A percentile compares a stretch with the other conserved stretches of the same genome.
Evolutionary conservation across 2,113 vertebrate genomes (phyloP).

Genomic region (Phrynosoma platyrhinos): DNA sequence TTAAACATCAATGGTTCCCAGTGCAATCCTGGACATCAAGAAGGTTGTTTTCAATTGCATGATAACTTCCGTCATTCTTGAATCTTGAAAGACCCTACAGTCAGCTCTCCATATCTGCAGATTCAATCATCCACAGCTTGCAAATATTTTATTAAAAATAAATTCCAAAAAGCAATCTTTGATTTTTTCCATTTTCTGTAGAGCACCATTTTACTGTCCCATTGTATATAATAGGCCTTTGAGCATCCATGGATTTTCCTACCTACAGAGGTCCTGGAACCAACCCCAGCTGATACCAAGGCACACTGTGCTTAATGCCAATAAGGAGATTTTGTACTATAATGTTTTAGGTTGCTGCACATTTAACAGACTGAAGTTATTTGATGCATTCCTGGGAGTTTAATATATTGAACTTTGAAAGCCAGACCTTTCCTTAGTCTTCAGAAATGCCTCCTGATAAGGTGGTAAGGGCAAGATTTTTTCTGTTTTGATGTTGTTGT

Average conservation of each 20-base stretch:
- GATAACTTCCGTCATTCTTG: not conserved
- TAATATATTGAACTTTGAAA: not conserved
- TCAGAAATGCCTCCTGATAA: too few species aligned
- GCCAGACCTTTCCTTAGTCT: not conserved
- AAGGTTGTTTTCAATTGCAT: not conserved
- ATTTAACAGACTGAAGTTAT: not conserved
- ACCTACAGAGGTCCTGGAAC: too few species aligned
- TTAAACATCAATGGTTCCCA: not conserved
- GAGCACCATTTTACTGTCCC: too few species aligned
- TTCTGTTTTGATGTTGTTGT: not conserved
- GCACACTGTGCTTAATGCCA: not conserved
- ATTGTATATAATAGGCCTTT: too few species aligned
- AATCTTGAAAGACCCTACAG: not conserved
- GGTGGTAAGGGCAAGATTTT: not conserved
- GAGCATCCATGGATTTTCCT: too few species aligned
- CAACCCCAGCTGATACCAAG: too few species aligned
- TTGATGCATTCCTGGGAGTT: too few species aligned
- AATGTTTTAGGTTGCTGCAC: constrained; percentile 35
- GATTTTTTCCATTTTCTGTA: too few species aligned
- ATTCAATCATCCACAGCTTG: too few species aligned
- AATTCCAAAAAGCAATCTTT: too few species aligned
- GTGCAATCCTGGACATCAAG: not conserved
- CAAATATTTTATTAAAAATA: too few species aligned
- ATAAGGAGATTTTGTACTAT: not conserved
- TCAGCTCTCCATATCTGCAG: too few species aligned